Evolutionary conservation across 2,113 vertebrate species (phyloP), one percentile per base, ranked within the genome.

Genomic region (Gavialis gangeticus): DNA sequence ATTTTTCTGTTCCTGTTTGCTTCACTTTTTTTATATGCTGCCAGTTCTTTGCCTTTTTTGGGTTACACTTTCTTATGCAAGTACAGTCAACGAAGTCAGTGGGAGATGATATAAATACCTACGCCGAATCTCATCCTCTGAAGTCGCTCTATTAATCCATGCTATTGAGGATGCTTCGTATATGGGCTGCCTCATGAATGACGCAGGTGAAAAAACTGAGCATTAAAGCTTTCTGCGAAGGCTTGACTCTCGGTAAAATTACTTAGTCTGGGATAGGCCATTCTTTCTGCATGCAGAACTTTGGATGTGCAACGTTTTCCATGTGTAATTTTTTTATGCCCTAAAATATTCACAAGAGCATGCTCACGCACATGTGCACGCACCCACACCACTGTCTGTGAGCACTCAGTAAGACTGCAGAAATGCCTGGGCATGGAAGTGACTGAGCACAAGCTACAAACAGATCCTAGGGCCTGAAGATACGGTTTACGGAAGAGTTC

Each of bases 51-150:
- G 75, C 69, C 25, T 91, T 69, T 75, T 85, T 58, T n/a, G 88
- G 78, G 75, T 91, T 91, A 37, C 30, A 12, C 25, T 58, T 94
- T 86, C 87, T 77, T 75, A 12, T 34, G 12, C 66, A 25, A 83
- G 60, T n/a, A 25, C 18, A 90, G n/a, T 64, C 77, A 67, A 67
- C 89, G 85, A 3, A 0, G 80, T 88, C 84, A 82, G 37, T 66
- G 92, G 83, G 78, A 95, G 84, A 34, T 13, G 89, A 79, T 94
- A 89, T 60, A 96, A 96, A 96, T 95, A 92, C 85, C 93, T 95
- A 91, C 63, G 54, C 79, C 28, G 80, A 58, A 95, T 1, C 75
- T 91, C 80, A 69, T 34, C 75, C 92, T 94, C 92, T 95, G 92
- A 95, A 96, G 94, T 24, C 63, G 17, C 85, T 93, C 87, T 88